These are phyloP conservation scores for Haplochromis vanheusdeni DNA, from an alignment of 2,113 vertebrate species.

Conservation along the genomic window DNA sequence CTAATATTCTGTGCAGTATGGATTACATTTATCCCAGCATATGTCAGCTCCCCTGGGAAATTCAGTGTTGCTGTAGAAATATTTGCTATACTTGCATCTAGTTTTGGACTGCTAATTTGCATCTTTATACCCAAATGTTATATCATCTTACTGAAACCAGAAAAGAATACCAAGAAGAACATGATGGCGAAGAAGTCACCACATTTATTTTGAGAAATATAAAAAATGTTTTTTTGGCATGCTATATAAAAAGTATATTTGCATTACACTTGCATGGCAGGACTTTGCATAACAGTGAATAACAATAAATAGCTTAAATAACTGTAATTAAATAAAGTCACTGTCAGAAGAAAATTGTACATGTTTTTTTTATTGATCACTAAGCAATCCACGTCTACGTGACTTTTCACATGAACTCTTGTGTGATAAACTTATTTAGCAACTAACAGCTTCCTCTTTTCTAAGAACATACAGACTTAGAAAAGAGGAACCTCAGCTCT, in stretches of 20 bases:
- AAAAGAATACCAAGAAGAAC: slow-evolving; percentile 64
- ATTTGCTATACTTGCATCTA: slow-evolving; percentile 73
- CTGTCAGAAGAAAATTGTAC: neutral
- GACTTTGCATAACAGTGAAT: neutral
- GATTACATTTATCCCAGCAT: slow-evolving; percentile 71
- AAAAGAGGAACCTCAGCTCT: neutral
- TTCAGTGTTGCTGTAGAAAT: slow-evolving; percentile 73
- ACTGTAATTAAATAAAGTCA: neutral
- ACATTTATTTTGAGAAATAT: neutral
- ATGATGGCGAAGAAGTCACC: slow-evolving; percentile 52
- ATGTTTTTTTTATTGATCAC: no score
- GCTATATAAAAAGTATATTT: neutral
- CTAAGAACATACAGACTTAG: neutral
- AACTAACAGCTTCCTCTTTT: no score
- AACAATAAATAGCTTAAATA: neutral
- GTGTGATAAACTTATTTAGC: no score
- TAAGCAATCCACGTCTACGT: no score
- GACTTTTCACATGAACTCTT: no score
- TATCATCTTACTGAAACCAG: slow-evolving; percentile 63
- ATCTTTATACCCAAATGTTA: slow-evolving; percentile 73
- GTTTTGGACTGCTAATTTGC: slow-evolving; percentile 66
- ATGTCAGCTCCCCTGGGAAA: slow-evolving; percentile 73
- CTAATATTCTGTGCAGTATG: slow-evolving; percentile 73
- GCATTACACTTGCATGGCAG: neutral
- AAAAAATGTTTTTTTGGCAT: neutral